Evolutionary conservation across 2,888 invertebrate species (phyloP).

Genomic region (Latrodectus hesperus): DNA sequence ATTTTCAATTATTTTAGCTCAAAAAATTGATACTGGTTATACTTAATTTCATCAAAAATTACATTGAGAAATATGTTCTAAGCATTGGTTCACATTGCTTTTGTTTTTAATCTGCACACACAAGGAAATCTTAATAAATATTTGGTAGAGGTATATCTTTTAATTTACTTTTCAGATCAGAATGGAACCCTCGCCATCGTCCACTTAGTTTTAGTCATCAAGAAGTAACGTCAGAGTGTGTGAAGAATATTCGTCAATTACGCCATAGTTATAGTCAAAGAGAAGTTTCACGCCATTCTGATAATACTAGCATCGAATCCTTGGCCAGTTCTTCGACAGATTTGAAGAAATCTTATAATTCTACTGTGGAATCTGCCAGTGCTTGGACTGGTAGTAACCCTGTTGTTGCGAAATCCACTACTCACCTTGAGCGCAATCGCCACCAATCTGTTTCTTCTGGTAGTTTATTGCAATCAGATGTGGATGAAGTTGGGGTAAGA

Average conservation of each 20-base stretch:
- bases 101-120: too few species aligned
- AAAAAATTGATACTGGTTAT: too few species aligned
- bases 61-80: too few species aligned
- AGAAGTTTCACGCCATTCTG: conserved; percentile 57
- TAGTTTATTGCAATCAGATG: conserved; percentile 31
- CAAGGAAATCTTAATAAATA: too few species aligned
- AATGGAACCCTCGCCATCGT: conserved; percentile 61
- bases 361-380: conserved; percentile 41
- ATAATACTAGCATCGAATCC: conserved; percentile 44
- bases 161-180: conserved; percentile 38
- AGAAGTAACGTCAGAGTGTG: conserved; percentile 53
- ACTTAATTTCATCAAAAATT: too few species aligned
- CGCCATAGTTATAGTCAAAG: conserved; percentile 67
- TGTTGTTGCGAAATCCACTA: conserved; percentile 52
- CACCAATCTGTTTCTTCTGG: conserved; percentile 39
- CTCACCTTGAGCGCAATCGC: conserved; percentile 34
- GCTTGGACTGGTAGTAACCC: conserved; percentile 34
- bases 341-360: conserved; percentile 28
- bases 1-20: too few species aligned
- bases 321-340: conserved; percentile 43
- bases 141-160: too few species aligned
- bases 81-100: too few species aligned
- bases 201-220: conserved; percentile 68
- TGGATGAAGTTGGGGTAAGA: conserved; percentile 45
- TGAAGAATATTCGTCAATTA: conserved; percentile 46